A percentile compares a stretch with the other conserved stretches of the same genome.
Conservation (phyloP, 1,140 invertebrate genomes). For the Sesamia nonagrioides region DNA sequence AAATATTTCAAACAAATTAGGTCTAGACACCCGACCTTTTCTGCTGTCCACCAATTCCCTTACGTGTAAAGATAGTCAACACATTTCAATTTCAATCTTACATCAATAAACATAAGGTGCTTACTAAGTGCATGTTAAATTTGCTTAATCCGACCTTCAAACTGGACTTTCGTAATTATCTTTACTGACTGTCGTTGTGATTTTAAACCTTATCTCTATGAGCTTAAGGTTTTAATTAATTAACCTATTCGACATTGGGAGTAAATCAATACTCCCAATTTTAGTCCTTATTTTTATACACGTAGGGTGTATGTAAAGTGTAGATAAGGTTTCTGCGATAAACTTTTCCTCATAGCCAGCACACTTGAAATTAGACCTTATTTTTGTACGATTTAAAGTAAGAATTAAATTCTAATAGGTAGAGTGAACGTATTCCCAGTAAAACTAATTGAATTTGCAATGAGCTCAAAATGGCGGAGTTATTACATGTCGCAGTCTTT, state of each 20-base stretch:
- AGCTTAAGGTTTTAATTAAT: neutral
- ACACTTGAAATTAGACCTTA: neutral
- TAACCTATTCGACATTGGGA: neutral
- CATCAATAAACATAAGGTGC: neutral
- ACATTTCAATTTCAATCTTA: neutral
- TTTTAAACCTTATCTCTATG: neutral
- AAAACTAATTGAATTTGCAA: conserved; percentile 66
- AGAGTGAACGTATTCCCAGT: conserved; percentile 47
- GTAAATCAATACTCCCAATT: conserved; percentile 15
- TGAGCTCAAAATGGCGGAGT: conserved; percentile 47
- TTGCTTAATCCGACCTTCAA: conserved; percentile 1
- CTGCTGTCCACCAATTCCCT: neutral
- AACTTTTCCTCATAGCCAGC: neutral
- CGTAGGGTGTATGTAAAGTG: conserved; percentile 3
- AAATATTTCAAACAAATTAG: conserved; percentile 17
- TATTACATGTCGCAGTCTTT: conserved; percentile 18
- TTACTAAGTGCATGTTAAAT: neutral
- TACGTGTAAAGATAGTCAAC: neutral
- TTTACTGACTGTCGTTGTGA: neutral
- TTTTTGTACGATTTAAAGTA: neutral
- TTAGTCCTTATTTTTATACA: conserved; percentile 12
- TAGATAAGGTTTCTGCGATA: neutral
- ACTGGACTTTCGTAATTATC: conserved; percentile 25
- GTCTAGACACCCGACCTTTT: conserved; percentile 38
- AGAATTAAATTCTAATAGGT: conserved; percentile 9